Percentiles rank a stretch among this genome's conserved stretches.
Evolutionary conservation across 2,888 invertebrate species (phyloP).

Genomic region (Clivina fossor): DNA sequence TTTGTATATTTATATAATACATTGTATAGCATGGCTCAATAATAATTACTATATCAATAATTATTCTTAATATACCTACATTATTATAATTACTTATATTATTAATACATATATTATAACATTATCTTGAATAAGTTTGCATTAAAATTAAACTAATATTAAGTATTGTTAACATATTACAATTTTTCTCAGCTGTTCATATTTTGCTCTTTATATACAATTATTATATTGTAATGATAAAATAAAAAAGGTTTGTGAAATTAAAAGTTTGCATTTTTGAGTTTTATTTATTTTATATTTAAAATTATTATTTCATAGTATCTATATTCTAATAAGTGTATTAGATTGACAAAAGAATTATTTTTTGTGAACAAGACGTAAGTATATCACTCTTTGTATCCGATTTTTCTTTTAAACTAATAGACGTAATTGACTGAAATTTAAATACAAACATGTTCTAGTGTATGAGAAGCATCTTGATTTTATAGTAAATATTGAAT

Average conservation of each 20-base stretch:
- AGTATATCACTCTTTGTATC: too few species aligned
- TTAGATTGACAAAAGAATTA: too few species aligned
- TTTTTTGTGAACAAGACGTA: too few species aligned
- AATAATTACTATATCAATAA: conserved; percentile 32
- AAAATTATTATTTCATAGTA: neutral
- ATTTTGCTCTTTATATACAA: conserved; percentile 33
- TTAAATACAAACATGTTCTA: too few species aligned
- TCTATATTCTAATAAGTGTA: too few species aligned
- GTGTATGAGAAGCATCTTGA: too few species aligned
- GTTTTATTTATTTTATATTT: neutral
- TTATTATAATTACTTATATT: conserved; percentile 8
- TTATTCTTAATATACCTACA: conserved; percentile 25
- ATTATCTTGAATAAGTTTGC: neutral
- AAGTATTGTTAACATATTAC: conserved; percentile 30
- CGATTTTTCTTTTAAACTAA: too few species aligned
- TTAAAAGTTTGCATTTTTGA: neutral
- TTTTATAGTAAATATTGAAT: too few species aligned
- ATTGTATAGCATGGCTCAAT: conserved; percentile 32
- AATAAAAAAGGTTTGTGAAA: conserved; percentile 31
- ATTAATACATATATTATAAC: conserved; percentile 16
- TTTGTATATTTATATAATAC: too few species aligned
- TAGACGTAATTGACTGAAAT: too few species aligned
- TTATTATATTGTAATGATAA: conserved; percentile 30
- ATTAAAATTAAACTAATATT: conserved; percentile 22
- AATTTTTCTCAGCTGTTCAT: conserved; percentile 31